These are phyloP conservation scores for Noctuana brunneofusca DNA, from an alignment of 2,888 invertebrate genomes.

Conservation along the genomic window DNA sequence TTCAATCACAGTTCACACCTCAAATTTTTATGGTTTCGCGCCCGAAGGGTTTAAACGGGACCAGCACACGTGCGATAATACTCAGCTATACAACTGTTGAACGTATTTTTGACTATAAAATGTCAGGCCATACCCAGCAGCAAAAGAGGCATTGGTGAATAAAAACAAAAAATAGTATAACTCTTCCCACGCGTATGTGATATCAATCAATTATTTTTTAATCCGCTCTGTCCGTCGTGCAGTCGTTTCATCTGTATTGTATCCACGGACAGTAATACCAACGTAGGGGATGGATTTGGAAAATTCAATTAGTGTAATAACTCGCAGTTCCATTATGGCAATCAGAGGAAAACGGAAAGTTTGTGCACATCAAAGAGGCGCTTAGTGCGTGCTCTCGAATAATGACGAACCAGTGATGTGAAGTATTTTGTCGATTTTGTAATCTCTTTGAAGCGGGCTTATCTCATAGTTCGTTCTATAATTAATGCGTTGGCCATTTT, in stretches of 20 bases:
- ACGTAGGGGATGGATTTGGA: constrained; percentile 37
- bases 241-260: constrained; percentile 8
- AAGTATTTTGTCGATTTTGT: constrained; percentile 18
- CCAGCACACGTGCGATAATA: too few species aligned
- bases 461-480: background rate
- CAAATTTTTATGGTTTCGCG: too few species aligned
- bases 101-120: background rate
- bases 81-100: too few species aligned
- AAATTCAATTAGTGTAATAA: constrained; percentile 81
- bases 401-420: constrained; percentile 55
- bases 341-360: constrained; percentile 78
- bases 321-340: constrained; percentile 76
- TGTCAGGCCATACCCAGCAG: background rate
- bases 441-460: constrained; percentile 1
- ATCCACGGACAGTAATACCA: constrained; percentile 22
- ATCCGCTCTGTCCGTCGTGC: constrained; percentile 16
- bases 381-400: constrained; percentile 62
- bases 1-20: too few species aligned
- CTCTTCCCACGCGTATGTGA: background rate
- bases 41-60: too few species aligned
- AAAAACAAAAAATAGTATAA: background rate
- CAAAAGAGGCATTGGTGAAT: background rate
- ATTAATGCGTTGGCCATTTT: background rate
- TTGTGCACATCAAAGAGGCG: constrained; percentile 76
- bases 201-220: constrained; percentile 16